phyloP scores from a whole-genome alignment of 2,888 invertebrate genomes.

The Alloscopus bannaensis region DNA sequence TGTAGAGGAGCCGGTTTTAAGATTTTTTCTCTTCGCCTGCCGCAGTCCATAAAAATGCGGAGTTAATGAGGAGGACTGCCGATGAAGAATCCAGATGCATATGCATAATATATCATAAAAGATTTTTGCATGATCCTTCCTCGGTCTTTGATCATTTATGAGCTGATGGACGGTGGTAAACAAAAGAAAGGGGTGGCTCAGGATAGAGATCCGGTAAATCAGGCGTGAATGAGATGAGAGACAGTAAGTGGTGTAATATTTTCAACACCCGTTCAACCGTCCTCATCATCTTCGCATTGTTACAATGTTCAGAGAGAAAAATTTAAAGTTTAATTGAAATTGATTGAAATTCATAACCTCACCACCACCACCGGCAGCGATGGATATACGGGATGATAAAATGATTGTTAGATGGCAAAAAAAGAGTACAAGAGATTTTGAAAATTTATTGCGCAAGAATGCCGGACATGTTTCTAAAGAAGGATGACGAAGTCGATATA shows the following conservation, averaged over 20 bases:
- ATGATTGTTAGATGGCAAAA: too few species aligned
- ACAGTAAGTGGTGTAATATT: conserved; percentile 42
- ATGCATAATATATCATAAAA: too few species aligned
- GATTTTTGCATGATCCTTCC: neutral
- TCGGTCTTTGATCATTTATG: neutral
- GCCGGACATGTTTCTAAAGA: too few species aligned
- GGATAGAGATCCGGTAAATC: conserved; percentile 30
- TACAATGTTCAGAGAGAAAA: neutral
- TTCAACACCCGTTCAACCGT: conserved; percentile 36
- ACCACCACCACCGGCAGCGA: conserved; percentile 27
- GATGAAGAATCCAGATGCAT: too few species aligned
- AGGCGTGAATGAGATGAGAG: conserved; percentile 34
- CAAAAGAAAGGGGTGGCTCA: conserved; percentile 1
- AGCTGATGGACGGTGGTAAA: neutral
- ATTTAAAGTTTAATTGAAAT: conserved; percentile 41
- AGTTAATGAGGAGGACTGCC: too few species aligned
- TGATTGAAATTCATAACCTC: conserved; percentile 38
- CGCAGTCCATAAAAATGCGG: too few species aligned
- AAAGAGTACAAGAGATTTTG: too few species aligned
- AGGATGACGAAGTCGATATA: neutral
- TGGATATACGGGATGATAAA: too few species aligned
- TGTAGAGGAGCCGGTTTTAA: too few species aligned
- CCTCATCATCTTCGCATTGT: conserved; percentile 5
- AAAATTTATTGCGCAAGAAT: too few species aligned
- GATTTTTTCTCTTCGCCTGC: too few species aligned